Percentiles rank a stretch among this genome's conserved stretches.
phyloP scores from a whole-genome alignment of 2,888 invertebrate species.

The Dastarcus helophoroides region DNA sequence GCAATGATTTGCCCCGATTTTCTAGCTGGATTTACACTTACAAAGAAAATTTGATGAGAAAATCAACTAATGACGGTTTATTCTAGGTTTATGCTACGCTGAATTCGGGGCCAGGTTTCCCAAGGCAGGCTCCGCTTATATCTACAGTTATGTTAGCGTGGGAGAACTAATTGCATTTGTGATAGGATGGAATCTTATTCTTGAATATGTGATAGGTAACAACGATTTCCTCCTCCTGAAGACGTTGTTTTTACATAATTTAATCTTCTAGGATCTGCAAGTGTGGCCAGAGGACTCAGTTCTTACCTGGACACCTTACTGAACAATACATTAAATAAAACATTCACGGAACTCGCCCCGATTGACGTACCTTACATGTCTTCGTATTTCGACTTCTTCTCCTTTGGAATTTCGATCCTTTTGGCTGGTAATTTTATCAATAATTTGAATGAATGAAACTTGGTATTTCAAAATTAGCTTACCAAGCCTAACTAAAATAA shows the following conservation, averaged over 20 bases:
- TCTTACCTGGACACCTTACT: slow-evolving; percentile 62
- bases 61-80: too few species aligned
- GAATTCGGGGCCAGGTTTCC: slow-evolving; percentile 85
- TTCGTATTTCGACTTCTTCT: slow-evolving; percentile 64
- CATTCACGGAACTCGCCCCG: slow-evolving; percentile 50
- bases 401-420: slow-evolving; percentile 57
- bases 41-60: too few species aligned
- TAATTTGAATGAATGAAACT: too few species aligned
- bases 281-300: slow-evolving; percentile 68
- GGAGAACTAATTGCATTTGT: slow-evolving; percentile 86
- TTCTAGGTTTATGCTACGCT: slow-evolving; percentile 72
- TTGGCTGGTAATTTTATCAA: slow-evolving; percentile 46
- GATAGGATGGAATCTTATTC: slow-evolving; percentile 88
- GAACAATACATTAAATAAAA: slow-evolving; percentile 51
- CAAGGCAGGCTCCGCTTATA: slow-evolving; percentile 82
- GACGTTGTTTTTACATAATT: slow-evolving; percentile 2
- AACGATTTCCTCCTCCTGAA: too few species aligned
- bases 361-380: slow-evolving; percentile 54
- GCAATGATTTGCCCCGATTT: too few species aligned
- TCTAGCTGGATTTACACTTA: too few species aligned
- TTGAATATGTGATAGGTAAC: slow-evolving; percentile 75
- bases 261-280: slow-evolving; percentile 64
- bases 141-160: slow-evolving; percentile 87
- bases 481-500: too few species aligned
- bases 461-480: too few species aligned